These are phyloP conservation scores for Origma solitaria DNA, from an alignment of 2,113 vertebrate species.

Conservation along the genomic window DNA sequence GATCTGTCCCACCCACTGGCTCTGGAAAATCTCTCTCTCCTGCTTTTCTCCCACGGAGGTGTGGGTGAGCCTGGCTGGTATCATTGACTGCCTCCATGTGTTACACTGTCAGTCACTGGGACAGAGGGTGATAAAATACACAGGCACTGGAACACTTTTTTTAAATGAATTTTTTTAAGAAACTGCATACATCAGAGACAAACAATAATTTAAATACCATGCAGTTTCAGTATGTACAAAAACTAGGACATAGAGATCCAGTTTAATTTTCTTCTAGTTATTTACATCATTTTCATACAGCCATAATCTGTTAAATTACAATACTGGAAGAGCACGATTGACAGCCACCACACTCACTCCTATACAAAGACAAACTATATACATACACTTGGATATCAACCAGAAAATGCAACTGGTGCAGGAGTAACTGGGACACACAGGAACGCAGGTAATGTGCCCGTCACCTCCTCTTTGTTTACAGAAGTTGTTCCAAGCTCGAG, in stretches of 20 bases:
- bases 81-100: rapidly evolving
- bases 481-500: slow-evolving; percentile 11
- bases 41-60: not conserved
- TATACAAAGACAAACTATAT: slow-evolving; percentile 77
- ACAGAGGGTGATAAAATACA: slow-evolving; percentile 34
- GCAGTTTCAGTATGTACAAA: slow-evolving; percentile 93
- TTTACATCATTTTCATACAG: slow-evolving; percentile 82
- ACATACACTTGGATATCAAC: slow-evolving; percentile 71
- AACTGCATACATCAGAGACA: slow-evolving; percentile 91
- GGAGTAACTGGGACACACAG: slow-evolving; percentile 41
- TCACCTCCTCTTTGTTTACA: slow-evolving; percentile 20
- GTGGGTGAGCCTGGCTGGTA: not conserved
- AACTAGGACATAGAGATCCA: slow-evolving; percentile 75
- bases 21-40: too few species aligned
- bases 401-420: slow-evolving; percentile 65
- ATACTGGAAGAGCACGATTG: slow-evolving; percentile 70
- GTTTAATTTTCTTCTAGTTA: slow-evolving; percentile 72
- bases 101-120: not conserved
- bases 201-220: slow-evolving; percentile 92
- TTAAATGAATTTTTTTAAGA: slow-evolving; percentile 76
- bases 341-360: slow-evolving; percentile 76
- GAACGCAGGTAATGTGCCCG: slow-evolving; percentile 16
- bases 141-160: slow-evolving; percentile 15
- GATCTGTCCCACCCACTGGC: rapidly evolving
- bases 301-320: slow-evolving; percentile 72